Evolutionary conservation across 2,797 vertebrate species (phyloP).

Genomic region (Chiroxiphia lanceolata): DNA sequence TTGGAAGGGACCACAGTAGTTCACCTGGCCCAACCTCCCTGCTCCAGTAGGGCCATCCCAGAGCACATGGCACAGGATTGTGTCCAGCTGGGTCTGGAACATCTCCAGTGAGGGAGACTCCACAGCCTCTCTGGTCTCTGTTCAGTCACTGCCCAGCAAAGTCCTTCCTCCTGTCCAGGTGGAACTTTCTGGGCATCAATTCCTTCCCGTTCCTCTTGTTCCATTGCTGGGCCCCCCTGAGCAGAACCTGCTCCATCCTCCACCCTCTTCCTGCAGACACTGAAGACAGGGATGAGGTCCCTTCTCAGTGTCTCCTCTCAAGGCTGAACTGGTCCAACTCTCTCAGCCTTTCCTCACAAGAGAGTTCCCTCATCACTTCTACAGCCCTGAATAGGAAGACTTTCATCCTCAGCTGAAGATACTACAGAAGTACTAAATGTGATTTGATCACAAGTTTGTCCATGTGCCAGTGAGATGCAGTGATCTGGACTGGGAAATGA

Average conservation of each 20-base stretch:
- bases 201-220: background rate
- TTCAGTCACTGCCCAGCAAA: background rate
- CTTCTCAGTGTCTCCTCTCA: fast-evolving
- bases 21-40: too few species aligned
- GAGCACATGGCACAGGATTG: background rate
- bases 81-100: background rate
- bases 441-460: background rate
- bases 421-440: background rate
- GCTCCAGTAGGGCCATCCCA: background rate
- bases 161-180: too few species aligned
- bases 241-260: background rate
- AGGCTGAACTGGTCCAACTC: background rate
- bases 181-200: background rate
- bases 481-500: background rate
- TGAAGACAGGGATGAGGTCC: background rate
- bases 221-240: fast-evolving
- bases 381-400: fast-evolving
- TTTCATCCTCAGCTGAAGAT: background rate
- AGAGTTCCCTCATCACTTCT: fast-evolving
- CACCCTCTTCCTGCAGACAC: background rate
- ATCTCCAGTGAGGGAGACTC: background rate
- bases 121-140: background rate
- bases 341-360: background rate
- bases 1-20: background rate
- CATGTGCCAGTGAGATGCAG: background rate